phyloP scores from a whole-genome alignment of 1,140 invertebrate genomes.

The Manduca sexta region DNA sequence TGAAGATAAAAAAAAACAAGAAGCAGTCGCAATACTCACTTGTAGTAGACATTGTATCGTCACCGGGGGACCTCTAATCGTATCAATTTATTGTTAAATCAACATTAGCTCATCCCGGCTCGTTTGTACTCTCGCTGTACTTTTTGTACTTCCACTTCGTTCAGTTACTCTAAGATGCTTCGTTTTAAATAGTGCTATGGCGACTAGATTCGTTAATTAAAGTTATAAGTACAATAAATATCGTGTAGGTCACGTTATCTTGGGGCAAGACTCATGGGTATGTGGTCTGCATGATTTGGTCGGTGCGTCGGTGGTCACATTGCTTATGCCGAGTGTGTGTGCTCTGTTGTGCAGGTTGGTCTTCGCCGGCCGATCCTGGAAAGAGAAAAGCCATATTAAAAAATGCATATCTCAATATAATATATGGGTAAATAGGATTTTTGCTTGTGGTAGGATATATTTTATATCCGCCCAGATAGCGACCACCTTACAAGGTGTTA shows the following conservation, averaged over 20 bases:
- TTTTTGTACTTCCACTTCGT: slow-evolving; percentile 50
- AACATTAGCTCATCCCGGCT: slow-evolving; percentile 45
- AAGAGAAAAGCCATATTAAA: slow-evolving; percentile 2
- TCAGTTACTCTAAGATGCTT: slow-evolving; percentile 51
- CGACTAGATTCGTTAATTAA: slow-evolving; percentile 67
- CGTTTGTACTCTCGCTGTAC: slow-evolving; percentile 13
- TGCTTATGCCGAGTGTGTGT: slow-evolving; percentile 29
- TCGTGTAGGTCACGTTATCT: slow-evolving; percentile 60
- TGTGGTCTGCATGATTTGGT: slow-evolving; percentile 46
- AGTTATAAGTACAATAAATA: slow-evolving; percentile 60
- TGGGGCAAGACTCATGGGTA: slow-evolving; percentile 47
- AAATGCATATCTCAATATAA: too few species aligned
- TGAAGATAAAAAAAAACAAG: not conserved
- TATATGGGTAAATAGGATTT: too few species aligned
- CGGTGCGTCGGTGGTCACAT: slow-evolving; percentile 63
- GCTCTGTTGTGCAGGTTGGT: slow-evolving; percentile 20
- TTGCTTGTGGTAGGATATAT: too few species aligned
- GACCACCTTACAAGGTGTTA: too few species aligned
- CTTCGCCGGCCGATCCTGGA: slow-evolving; percentile 36
- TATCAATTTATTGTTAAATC: slow-evolving; percentile 64
- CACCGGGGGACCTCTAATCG: slow-evolving; percentile 43
- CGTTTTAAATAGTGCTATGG: slow-evolving; percentile 60
- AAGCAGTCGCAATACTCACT: slow-evolving; percentile 45
- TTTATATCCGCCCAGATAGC: too few species aligned
- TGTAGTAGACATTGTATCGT: slow-evolving; percentile 54